Evolutionary conservation across 2,113 vertebrate species (phyloP), one percentile per base, ranked within the genome.

Genomic region (Hemiprocne comata): DNA sequence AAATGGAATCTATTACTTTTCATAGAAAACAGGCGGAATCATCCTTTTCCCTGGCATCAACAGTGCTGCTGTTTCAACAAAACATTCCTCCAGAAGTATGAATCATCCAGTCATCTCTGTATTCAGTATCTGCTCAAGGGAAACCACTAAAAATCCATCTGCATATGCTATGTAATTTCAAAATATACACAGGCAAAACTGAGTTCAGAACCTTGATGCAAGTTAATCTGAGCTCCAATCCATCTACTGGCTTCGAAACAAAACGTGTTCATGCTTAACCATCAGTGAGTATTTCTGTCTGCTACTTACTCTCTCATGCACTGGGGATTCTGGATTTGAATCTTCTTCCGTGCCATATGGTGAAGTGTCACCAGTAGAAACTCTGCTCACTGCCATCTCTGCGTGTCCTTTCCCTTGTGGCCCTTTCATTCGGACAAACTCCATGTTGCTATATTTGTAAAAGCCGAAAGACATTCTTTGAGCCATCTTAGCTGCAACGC

Each of bases 401-500:
- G 99, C 99, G 0, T 99, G 99, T 50, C 99, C 99, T 95, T 99
- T 99, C 53, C 99, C 99, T 97, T 99, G 99, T 0, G 99, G 99
- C 12, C 99, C 99, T 94, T 99, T 99, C 99, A 99, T 99, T 90
- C 99, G 98, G 81, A 99, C 99, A 58, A 99, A 99, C 98, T 99
- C 99, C 99, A 99, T 99, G 97, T 99, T 99, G 98, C 98, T 99
- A 95, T 99, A 99, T 76, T 99, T 99, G 94, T 99, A 99, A 97
- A 99, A 99, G 95, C 99, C 99, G 4, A 99, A 99, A 0, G 99
- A 99, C 99, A 99, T 99, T 70, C 98, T 98, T 97, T 99, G 99
- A 3, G 99, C 99, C 99, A 99, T 99, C 93, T 99, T 99, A 5
- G 99, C 99, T 0, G 99, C 99, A n/a, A 99, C 99, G 3, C 99